Base-by-base conservation (phyloP, 2,113 vertebrate genomes). In the Sigmodon hispidus region DNA sequence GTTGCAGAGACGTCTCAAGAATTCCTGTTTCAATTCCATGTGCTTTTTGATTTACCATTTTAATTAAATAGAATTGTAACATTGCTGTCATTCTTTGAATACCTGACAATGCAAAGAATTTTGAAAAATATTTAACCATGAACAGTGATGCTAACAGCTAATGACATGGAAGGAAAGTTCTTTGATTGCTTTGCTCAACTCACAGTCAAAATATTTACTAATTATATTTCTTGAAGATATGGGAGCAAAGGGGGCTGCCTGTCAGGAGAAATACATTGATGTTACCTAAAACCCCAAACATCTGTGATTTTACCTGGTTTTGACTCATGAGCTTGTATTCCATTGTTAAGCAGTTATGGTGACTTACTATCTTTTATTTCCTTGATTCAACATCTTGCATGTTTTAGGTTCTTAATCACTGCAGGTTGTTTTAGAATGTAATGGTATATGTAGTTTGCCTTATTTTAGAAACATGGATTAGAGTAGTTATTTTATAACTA, bases 381-480 rank as follows among this genome's bases (percentile, higher is more conserved):
- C 21, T 83, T 84, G 76, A 57, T 83, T 34, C 1, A 79, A 50
- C 48, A 0, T n/a, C 8, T 73, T 87, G 5, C 10, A 48, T 29
- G 7, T 36, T 91, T 81, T 77, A 31, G 4, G 0, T 48, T 89
- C 16, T 86, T 50, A 72, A 59, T 48, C 21, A 84, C 63, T 52
- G 3, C 16, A 88, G 16, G 24, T 92, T 29, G 92, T 67, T 93
- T 93, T 94, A 65, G 26, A 80, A 84, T 76, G 21, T 84, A 94
- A 83, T 50, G 11, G 21, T 36, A 59, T 22, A 61, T 15, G 40
- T 29, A n/a, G n/a, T 76, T 84, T 67, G 22, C 10, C 34, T 80
- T 90, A 3, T 65, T 95, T 94, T 89, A 89, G 19, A 95, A 91
- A 89, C 95, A 63, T 90, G 31, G 4, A 73, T 89, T 69, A 40